Base-by-base conservation (phyloP, 2,113 vertebrate species). In the Lichenostomus cassidix region DNA sequence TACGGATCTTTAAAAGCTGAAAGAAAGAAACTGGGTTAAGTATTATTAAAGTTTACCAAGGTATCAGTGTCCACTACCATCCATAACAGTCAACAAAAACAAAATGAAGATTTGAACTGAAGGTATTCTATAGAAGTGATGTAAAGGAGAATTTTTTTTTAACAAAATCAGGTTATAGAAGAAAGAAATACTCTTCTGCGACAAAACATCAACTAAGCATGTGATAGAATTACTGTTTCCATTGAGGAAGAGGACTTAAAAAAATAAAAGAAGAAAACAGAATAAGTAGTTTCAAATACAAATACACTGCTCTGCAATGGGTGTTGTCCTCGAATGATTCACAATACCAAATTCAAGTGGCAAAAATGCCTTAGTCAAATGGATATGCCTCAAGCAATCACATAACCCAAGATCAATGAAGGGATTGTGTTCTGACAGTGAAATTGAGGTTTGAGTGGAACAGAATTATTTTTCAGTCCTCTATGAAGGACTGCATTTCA, bases 1-100 rank as follows among this genome's bases (percentile, higher is more conserved):
- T 21, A 90, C 10, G 47, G 63, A 52, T 85, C 88, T 70, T 94
- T 97, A 50, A 88, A 86, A 93, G 68, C 97, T 98, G 94, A 92
- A 97, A 97, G 74, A 95, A 91, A 96, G 39, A 97, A 94, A 67
- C 14, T 35, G 33, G 10, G 33, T 96, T 53, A 59, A 47, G 35
- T 31, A 12, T 11, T 47, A 59, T 27, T 70, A 41, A 80, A 58
- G 24, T 27, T 69, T 82, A 65, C 35, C 0, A 21, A 71, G 49
- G 15, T 52, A 59, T 91, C 29, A 44, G 21, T 28, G 39, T 75
- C 56, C 83, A 33, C n/a, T 60, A 47, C 22, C 29, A 82, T 8
- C 39, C 11, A 12, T 39, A 47, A 37, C 12, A 84, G 31, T n/a
- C 21, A 75, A 44, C 4, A 37, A 28, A 85, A 59, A 35, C 28